Percentiles rank a stretch among this genome's conserved stretches.
Conservation (phyloP, 2,113 vertebrate genomes). For the Crotalus tigris region DNA sequence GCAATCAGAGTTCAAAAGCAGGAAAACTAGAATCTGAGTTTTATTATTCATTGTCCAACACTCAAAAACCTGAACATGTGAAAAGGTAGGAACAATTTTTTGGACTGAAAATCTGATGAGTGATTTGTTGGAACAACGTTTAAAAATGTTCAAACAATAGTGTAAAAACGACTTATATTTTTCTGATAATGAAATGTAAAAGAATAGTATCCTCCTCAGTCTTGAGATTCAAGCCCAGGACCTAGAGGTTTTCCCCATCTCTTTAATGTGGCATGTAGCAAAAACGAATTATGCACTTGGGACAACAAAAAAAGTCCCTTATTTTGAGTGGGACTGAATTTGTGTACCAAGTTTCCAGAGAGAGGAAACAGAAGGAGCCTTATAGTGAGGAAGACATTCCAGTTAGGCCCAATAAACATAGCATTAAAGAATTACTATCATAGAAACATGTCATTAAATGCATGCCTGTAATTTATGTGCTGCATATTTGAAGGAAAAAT, state of each 20-base stretch:
- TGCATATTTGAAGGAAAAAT: not conserved
- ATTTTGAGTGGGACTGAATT: not conserved
- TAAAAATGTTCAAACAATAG: not conserved
- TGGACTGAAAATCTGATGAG: not conserved
- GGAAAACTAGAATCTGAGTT: slow-evolving; percentile 79
- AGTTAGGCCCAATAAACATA: not conserved
- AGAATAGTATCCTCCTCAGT: not conserved
- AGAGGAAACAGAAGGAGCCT: not conserved
- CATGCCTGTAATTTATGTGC: not conserved
- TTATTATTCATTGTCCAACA: slow-evolving; percentile 76
- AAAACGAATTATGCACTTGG: not conserved
- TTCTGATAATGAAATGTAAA: not conserved
- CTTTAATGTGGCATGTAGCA: not conserved
- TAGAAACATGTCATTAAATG: not conserved
- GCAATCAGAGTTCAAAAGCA: slow-evolving; percentile 46
- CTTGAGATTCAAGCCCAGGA: not conserved
- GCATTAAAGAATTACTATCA: not conserved
- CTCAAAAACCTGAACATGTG: slow-evolving; percentile 54
- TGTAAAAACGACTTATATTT: not conserved
- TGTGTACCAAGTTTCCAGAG: not conserved
- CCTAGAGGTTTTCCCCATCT: not conserved
- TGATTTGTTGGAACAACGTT: not conserved
- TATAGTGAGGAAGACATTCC: not conserved
- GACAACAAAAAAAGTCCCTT: not conserved
- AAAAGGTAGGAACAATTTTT: slow-evolving; percentile 63